Percentiles rank a stretch among this genome's conserved stretches.
phyloP scores from a whole-genome alignment of 2,888 invertebrate genomes.

The Phalera bucephala region DNA sequence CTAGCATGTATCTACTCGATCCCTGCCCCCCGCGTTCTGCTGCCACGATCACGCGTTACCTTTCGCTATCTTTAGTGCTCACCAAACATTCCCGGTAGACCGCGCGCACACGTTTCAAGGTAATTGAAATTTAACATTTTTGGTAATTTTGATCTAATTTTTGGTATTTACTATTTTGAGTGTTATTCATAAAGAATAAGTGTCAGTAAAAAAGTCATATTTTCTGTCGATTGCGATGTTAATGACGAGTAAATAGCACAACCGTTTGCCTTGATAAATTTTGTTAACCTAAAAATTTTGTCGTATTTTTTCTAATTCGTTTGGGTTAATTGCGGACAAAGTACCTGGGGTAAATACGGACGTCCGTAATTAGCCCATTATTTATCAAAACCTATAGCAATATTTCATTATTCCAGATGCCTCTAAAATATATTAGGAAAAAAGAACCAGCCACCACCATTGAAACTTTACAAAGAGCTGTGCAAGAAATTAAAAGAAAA shows the following conservation, averaged over 20 bases:
- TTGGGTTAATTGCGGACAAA: constrained; percentile 3
- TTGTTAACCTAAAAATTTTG: constrained; percentile 5
- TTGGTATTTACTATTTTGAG: constrained; percentile 1
- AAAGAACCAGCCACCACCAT: constrained; percentile 11
- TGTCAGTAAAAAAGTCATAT: too few relatives aligned
- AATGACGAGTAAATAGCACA: background rate
- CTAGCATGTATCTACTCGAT: background rate
- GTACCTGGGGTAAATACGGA: constrained; percentile 1
- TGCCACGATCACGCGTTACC: background rate
- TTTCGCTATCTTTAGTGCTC: constrained; percentile 5
- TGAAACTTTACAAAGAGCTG: constrained; percentile 16
- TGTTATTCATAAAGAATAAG: too few relatives aligned
- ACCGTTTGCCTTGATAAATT: constrained; percentile 1
- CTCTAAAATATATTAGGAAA: constrained; percentile 16
- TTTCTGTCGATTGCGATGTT: too few relatives aligned
- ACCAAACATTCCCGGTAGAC: constrained; percentile 1
- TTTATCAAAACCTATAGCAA: constrained; percentile 1
- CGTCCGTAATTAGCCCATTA: constrained; percentile 2
- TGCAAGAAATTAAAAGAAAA: constrained; percentile 16
- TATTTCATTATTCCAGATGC: constrained; percentile 18
- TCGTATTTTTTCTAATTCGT: constrained; percentile 1
- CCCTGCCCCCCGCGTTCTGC: constrained; percentile 1
- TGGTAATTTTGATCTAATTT: constrained; percentile 2
- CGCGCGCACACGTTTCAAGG: constrained; percentile 4
- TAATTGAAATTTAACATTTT: constrained; percentile 2